These are phyloP conservation scores for Clistopyga incitator DNA, from an alignment of 2,888 invertebrate genomes.

Conservation along the genomic window DNA sequence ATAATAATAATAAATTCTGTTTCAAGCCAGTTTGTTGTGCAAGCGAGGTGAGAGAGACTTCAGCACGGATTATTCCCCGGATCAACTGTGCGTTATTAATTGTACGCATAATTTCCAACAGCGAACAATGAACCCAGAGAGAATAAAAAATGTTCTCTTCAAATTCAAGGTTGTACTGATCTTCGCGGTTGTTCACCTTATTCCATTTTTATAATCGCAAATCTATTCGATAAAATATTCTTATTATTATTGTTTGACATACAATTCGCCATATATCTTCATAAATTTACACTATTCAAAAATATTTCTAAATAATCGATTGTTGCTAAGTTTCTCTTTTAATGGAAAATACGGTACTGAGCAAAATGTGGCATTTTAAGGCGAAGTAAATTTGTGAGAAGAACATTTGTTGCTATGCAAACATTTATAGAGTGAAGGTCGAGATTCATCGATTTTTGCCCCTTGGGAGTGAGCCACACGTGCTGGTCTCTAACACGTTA, in stretches of 20 bases:
- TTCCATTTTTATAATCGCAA: not conserved
- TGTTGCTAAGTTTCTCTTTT: too few species aligned
- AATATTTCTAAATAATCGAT: too few species aligned
- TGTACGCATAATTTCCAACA: not conserved
- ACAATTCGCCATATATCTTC: too few species aligned
- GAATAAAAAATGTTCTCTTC: not conserved
- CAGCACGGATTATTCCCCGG: not conserved
- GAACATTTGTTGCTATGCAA: not conserved
- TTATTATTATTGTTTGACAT: not conserved
- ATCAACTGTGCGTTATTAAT: not conserved
- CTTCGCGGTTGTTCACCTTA: not conserved
- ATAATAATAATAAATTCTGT: not conserved
- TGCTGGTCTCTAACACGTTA: not conserved
- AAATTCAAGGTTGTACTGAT: not conserved
- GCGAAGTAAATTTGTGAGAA: not conserved
- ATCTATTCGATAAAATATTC: not conserved
- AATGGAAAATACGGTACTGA: too few species aligned
- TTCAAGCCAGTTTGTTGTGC: conserved; percentile 1
- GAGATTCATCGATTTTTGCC: not conserved
- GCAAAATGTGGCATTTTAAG: not conserved
- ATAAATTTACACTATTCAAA: too few species aligned
- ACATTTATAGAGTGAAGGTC: not conserved
- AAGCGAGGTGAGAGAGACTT: not conserved
- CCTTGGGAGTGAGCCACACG: not conserved
- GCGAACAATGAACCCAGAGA: not conserved